Evolutionary conservation across 1,140 invertebrate species (phyloP), one percentile per base, ranked within the genome.

Genomic region (Heliconius himera): DNA sequence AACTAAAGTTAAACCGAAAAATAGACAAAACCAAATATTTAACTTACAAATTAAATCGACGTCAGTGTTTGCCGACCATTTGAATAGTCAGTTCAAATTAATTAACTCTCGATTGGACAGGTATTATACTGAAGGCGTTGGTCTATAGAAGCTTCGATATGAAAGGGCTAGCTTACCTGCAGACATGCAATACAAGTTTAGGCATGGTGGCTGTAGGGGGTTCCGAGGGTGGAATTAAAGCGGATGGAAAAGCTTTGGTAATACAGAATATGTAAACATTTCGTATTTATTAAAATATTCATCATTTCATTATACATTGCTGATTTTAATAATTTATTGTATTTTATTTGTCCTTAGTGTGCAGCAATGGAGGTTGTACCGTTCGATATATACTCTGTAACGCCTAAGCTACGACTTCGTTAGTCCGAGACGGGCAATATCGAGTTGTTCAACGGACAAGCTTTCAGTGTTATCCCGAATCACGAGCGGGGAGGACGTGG

Each of bases 111-210:
- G 78, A 89, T 85, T 85, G 80, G 85, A 79, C 74, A 77, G 38
- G 56, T 79, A 82, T 80, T 73, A 83, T 77, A 74, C 72, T 49
- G 41, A 76, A 82, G 56, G 70, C 76, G 79, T 66, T 49, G 73
- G 79, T 79, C 79, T 80, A 83, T 80, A 83, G 80, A 83, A 85
- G 41, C 84, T 82, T 84, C 84, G 83, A 87, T 87, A 88, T 92
- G 86, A 90, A 91, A 89, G 90, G 85, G 84, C 82, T 80, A 87
- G 84, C 85, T 88, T 90, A 88, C 85, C 83, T 87, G 84, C 89
- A 90, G 86, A 90, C 88, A 88, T 88, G 86, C 88, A 89, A 90
- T 88, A 90, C 86, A 88, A 88, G 80, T 89, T 90, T 87, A 89
- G 89, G 85, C 84, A 88, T 84, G 81, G 78, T 83, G 81, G 83